phyloP scores from a whole-genome alignment of 53 echinoderm and acorn worm genomes.

The Luidia sarsii region DNA sequence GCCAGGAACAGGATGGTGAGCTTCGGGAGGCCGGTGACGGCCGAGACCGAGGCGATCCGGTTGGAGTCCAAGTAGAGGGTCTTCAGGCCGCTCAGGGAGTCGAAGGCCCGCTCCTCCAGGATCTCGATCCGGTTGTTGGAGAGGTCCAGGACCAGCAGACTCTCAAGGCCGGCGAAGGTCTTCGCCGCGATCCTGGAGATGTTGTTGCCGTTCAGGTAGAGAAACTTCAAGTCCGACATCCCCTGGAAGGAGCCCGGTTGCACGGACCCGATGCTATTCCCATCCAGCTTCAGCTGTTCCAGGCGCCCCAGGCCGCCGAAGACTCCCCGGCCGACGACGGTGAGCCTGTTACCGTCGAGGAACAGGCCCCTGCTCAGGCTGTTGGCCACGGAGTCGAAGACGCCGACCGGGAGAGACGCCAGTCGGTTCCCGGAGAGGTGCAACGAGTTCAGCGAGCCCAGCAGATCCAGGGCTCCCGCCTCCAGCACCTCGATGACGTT shows the following conservation, averaged over 20 bases:
- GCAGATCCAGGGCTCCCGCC: not conserved
- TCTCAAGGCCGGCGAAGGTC: not conserved
- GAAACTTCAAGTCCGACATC: not conserved
- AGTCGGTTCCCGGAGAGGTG: not conserved
- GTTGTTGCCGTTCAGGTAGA: not conserved
- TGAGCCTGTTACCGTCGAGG: not conserved
- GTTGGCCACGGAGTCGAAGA: not conserved
- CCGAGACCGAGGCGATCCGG: not conserved
- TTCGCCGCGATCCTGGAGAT: slow-evolving; percentile 1
- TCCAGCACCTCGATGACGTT: not conserved
- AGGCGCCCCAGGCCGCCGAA: not conserved
- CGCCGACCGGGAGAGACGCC: not conserved
- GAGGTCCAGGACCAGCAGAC: not conserved
- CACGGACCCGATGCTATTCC: not conserved
- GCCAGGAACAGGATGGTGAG: not conserved
- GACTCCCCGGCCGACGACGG: not conserved
- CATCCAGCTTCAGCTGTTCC: not conserved
- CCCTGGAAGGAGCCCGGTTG: not conserved
- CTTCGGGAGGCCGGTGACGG: not conserved
- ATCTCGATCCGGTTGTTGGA: not conserved
- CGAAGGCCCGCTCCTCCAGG: slow-evolving; percentile 2
- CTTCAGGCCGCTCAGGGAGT: not conserved
- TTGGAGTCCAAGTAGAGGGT: not conserved
- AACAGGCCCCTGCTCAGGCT: not conserved
- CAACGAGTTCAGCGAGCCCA: not conserved